phyloP scores from a whole-genome alignment of 2,113 vertebrate species.

The Columbina picui region DNA sequence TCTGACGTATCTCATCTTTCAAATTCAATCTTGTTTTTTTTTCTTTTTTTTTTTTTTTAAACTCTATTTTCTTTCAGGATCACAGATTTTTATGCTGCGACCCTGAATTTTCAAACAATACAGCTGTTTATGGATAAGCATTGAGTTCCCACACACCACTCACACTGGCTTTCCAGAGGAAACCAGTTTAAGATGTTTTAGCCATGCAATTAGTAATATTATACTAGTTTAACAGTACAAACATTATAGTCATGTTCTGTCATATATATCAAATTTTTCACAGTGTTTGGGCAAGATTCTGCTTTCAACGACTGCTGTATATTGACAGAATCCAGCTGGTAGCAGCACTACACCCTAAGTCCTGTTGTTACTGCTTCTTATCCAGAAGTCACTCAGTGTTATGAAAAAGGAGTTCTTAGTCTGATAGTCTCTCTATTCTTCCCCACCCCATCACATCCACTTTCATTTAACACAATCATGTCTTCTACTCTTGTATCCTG shows the following conservation, averaged over 20 bases:
- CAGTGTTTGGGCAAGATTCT: neutral
- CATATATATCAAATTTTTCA: neutral
- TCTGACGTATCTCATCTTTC: neutral
- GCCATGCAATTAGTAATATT: neutral
- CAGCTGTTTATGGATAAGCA: neutral
- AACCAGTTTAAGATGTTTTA: neutral
- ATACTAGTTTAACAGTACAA: neutral
- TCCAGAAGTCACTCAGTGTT: neutral
- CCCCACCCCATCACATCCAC: neutral
- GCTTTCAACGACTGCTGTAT: neutral
- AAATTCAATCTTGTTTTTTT: neutral
- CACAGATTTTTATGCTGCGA: neutral
- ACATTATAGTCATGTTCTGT: accelerated
- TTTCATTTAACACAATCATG: neutral
- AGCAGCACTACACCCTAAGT: neutral
- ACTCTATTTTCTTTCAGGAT: neutral
- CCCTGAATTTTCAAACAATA: neutral
- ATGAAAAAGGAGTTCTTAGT: neutral
- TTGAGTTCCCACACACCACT: neutral
- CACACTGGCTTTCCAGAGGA: neutral
- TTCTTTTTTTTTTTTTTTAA: neutral
- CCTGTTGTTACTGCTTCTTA: neutral
- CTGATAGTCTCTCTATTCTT: neutral
- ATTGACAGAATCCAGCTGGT: neutral
- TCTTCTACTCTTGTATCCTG: accelerated